phyloP scores from a whole-genome alignment of 2,113 vertebrate species.

The Crotalus helleri region DNA sequence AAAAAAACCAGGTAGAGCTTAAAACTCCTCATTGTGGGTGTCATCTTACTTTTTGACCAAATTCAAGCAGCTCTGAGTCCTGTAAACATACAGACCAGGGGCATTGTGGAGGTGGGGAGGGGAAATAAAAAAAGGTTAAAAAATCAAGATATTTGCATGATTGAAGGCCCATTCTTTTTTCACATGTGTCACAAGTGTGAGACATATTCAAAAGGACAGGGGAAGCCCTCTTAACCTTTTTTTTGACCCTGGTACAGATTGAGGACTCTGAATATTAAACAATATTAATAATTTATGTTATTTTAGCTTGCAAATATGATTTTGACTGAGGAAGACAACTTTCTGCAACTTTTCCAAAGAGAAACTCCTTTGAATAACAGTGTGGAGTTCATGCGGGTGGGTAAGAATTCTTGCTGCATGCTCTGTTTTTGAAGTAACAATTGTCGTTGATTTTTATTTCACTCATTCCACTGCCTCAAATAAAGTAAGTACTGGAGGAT shows the following conservation, averaged over 20 bases:
- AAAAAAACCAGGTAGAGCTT: neutral
- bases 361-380: slow-evolving; percentile 92
- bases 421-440: neutral
- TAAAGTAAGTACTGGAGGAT: neutral
- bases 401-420: neutral
- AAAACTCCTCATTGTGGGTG: neutral
- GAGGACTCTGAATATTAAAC: neutral
- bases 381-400: slow-evolving; percentile 93
- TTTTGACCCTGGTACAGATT: neutral
- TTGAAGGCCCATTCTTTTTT: neutral
- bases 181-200: neutral
- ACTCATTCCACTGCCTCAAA: neutral
- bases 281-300: neutral
- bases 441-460: neutral
- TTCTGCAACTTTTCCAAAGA: slow-evolving; percentile 87
- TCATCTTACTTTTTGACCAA: neutral
- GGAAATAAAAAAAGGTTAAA: neutral
- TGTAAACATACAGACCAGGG: neutral
- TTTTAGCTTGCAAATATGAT: slow-evolving; percentile 87
- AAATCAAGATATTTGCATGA: neutral
- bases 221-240: neutral
- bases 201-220: neutral
- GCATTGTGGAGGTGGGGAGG: neutral
- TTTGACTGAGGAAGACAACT: slow-evolving; percentile 90
- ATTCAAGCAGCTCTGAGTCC: neutral